phyloP scores from a whole-genome alignment of 2,888 invertebrate genomes.

The Phorcus lineatus region DNA sequence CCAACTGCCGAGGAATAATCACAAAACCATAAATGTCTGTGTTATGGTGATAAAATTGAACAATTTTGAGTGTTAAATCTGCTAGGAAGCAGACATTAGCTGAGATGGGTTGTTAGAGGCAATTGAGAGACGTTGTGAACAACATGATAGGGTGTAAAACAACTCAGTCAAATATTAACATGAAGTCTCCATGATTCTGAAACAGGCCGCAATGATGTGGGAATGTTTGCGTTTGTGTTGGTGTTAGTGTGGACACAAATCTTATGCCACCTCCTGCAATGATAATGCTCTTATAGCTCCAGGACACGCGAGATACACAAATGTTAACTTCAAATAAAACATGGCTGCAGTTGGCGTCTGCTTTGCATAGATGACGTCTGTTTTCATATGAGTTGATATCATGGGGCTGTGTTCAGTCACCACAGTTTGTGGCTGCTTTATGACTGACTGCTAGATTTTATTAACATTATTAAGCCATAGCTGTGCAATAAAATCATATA shows the following conservation, averaged over 20 bases:
- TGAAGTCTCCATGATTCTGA: too few species aligned
- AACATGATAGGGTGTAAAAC: too few species aligned
- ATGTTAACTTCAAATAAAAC: neutral
- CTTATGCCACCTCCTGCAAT: neutral
- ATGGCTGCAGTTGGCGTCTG: too few species aligned
- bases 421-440: neutral
- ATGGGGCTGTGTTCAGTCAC: neutral
- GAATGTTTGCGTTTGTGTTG: neutral
- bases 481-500: neutral
- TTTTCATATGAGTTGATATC: too few species aligned
- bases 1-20: neutral
- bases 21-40: neutral
- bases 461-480: conserved; percentile 13
- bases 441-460: neutral
- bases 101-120: too few species aligned
- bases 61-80: neutral
- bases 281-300: neutral
- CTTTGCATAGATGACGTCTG: too few species aligned
- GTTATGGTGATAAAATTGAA: neutral
- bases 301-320: neutral
- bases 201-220: too few species aligned
- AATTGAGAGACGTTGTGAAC: too few species aligned
- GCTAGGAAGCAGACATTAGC: too few species aligned
- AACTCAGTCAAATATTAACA: too few species aligned
- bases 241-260: neutral